A percentile compares a stretch with the other conserved stretches of the same genome.
Evolutionary conservation across 1,140 invertebrate species (phyloP).

Genomic region (Dufourea novaeangliae): DNA sequence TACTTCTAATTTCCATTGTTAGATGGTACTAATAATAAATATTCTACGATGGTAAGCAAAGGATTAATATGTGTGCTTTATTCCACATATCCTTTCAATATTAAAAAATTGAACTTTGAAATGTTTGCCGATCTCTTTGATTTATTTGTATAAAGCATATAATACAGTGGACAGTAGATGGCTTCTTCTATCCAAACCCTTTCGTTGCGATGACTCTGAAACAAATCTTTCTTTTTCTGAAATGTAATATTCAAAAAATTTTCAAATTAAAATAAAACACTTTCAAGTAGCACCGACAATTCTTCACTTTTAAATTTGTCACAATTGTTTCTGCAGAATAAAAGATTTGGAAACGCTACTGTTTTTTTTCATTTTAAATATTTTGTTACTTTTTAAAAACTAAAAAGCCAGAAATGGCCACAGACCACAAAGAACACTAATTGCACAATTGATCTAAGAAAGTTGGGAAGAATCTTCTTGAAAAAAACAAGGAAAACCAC

Average conservation of each 20-base stretch:
- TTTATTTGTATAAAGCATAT: conserved; percentile 33
- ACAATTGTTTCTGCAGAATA: conserved; percentile 32
- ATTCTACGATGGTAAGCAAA: neutral
- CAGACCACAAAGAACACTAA: conserved; percentile 60
- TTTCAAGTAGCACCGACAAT: conserved; percentile 24
- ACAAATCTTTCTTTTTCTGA: conserved; percentile 37
- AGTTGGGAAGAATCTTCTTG: conserved; percentile 32
- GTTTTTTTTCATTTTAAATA: conserved; percentile 24
- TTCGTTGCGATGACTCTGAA: conserved; percentile 34
- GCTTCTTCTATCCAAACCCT: conserved; percentile 34
- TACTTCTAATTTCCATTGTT: neutral
- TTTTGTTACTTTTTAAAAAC: conserved; percentile 26
- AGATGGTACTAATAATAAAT: neutral
- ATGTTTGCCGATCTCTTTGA: conserved; percentile 18
- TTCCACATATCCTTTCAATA: neutral
- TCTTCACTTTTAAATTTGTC: conserved; percentile 39
- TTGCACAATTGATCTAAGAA: conserved; percentile 46
- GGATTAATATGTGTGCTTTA: conserved; percentile 11
- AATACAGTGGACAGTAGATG: conserved; percentile 28
- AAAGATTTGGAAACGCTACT: conserved; percentile 15
- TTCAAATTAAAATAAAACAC: conserved; percentile 25
- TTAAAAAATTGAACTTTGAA: conserved; percentile 23
- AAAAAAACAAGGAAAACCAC: conserved; percentile 49
- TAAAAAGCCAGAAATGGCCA: conserved; percentile 37
- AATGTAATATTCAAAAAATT: conserved; percentile 13